Evolutionary conservation across 2,113 vertebrate genomes (phyloP).

Genomic region (Heliornis fulica): DNA sequence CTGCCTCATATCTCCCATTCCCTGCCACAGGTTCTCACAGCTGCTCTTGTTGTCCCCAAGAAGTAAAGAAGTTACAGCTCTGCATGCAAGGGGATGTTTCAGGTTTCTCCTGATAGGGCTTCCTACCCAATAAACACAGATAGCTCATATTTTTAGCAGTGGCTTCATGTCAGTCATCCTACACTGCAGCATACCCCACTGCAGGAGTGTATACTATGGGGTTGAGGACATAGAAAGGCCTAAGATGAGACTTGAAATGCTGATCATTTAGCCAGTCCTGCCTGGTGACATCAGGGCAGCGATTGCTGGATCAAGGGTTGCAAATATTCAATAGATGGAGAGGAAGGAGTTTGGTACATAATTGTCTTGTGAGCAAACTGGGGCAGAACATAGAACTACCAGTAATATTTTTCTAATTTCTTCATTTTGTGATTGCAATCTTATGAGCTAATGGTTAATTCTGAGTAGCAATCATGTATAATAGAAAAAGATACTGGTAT

Average conservation of each 20-base stretch:
- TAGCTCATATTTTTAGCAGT: not conserved
- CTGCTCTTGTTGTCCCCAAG: not conserved
- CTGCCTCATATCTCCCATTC: not conserved
- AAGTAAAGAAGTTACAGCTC: not conserved
- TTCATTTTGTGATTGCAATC: not conserved
- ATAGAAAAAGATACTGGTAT: not conserved
- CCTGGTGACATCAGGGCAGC: not conserved
- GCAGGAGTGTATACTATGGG: not conserved
- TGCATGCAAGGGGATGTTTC: not conserved
- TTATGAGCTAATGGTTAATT: not conserved
- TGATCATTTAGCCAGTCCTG: not conserved
- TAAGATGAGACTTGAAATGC: not conserved
- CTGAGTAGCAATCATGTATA: not conserved
- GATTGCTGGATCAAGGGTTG: not conserved
- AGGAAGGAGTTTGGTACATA: not conserved
- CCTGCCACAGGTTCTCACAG: not conserved
- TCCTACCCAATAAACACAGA: not conserved
- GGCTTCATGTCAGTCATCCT: not conserved
- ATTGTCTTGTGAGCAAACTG: fast-evolving
- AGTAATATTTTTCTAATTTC: not conserved
- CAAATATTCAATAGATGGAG: not conserved
- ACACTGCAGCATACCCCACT: fast-evolving
- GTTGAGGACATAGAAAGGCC: not conserved
- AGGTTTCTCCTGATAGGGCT: not conserved
- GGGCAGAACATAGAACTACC: fast-evolving